A percentile compares a stretch with the other conserved stretches of the same genome.
Evolutionary conservation across 2,113 vertebrate species (phyloP).

Genomic region (Cariama cristata): DNA sequence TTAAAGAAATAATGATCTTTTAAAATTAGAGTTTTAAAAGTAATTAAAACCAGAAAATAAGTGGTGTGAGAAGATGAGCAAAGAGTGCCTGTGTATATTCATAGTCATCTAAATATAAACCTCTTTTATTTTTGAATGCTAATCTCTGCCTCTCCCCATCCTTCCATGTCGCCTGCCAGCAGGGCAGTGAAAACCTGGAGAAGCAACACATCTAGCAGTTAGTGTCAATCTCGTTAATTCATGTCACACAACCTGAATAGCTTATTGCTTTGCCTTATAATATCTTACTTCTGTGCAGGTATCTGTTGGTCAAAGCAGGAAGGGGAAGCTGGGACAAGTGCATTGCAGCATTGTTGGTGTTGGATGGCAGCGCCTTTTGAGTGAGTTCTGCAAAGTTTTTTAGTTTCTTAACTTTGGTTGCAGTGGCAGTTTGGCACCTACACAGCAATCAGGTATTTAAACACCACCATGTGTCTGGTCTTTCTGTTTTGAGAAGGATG

Average conservation of each 20-base stretch:
- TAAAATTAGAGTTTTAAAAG: not conserved
- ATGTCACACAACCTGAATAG: not conserved
- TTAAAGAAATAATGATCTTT: not conserved
- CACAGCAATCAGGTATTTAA: not conserved
- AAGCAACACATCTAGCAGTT: not conserved
- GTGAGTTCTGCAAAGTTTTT: not conserved
- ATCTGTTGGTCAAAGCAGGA: not conserved
- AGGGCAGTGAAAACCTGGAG: not conserved
- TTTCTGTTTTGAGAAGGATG: not conserved
- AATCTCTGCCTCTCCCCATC: not conserved
- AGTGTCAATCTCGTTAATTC: not conserved
- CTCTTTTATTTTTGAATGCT: not conserved
- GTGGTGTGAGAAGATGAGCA: not conserved
- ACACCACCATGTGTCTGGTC: rapidly evolving
- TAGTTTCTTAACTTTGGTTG: not conserved
- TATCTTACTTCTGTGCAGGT: not conserved
- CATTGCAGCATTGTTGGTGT: rapidly evolving
- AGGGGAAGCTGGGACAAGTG: not conserved
- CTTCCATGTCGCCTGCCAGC: not conserved
- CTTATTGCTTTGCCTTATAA: not conserved
- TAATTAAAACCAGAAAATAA: not conserved
- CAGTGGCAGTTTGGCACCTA: not conserved
- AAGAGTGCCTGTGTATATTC: not conserved
- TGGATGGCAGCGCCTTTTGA: not conserved
- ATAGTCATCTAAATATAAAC: not conserved